Conservation (phyloP, 2,797 vertebrate genomes). For the Sibirionetta formosa region DNA sequence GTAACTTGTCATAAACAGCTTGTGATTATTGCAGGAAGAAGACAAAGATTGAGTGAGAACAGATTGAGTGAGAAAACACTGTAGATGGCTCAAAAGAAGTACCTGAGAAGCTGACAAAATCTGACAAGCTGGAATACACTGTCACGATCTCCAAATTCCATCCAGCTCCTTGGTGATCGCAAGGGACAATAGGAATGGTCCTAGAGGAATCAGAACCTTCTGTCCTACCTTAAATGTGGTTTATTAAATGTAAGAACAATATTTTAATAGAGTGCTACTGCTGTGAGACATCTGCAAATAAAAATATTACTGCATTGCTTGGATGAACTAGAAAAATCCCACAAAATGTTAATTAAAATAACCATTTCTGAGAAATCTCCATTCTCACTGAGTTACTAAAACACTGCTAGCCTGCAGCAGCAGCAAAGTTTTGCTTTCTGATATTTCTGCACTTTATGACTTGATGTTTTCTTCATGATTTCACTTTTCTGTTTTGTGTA, state of each 20-base stretch:
- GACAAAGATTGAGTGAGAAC: slow-evolving; percentile 66
- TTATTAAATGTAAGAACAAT: neutral
- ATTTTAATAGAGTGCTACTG: neutral
- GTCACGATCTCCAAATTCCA: slow-evolving; percentile 31
- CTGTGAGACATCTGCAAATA: neutral
- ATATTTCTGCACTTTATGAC: neutral
- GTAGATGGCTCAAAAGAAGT: slow-evolving; percentile 53
- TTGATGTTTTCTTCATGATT: neutral
- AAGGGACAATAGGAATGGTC: neutral
- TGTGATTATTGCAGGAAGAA: slow-evolving; percentile 61
- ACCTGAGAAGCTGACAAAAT: slow-evolving; percentile 67
- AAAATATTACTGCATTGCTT: neutral
- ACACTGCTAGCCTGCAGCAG: neutral
- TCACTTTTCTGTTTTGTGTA: neutral
- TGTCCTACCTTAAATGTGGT: neutral
- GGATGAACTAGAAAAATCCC: neutral
- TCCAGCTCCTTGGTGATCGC: neutral
- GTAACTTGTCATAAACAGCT: slow-evolving; percentile 65
- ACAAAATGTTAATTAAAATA: neutral
- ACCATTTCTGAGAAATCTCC: neutral
- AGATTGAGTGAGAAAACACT: slow-evolving; percentile 72
- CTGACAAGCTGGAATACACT: slow-evolving; percentile 34
- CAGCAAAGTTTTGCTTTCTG: neutral
- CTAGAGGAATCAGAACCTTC: neutral
- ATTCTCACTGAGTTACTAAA: neutral